These are phyloP conservation scores for Oenanthe melanoleuca DNA, from an alignment of 2,113 vertebrate species.

Conservation along the genomic window DNA sequence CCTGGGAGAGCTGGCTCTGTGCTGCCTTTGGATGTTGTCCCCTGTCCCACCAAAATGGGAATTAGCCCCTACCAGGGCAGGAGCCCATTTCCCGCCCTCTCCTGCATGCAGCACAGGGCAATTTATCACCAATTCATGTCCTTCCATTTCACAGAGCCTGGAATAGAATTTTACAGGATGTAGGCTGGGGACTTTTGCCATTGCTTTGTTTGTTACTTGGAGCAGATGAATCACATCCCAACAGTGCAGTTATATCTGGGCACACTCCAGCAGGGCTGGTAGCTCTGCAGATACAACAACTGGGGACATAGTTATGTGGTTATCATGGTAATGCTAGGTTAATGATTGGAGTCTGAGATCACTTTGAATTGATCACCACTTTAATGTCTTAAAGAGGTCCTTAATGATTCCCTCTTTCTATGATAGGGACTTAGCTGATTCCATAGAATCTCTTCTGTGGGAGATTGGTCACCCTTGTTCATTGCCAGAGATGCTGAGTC, in stretches of 20 bases:
- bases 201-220: neutral
- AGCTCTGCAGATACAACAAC: neutral
- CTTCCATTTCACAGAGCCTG: neutral
- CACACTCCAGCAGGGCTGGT: neutral
- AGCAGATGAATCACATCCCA: neutral
- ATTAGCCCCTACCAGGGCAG: neutral
- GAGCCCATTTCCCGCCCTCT: neutral
- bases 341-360: neutral
- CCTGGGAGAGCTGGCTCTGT: neutral
- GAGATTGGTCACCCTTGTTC: neutral
- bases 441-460: neutral
- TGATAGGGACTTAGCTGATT: neutral
- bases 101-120: accelerated
- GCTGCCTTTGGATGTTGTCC: neutral
- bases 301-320: neutral
- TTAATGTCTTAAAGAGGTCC: neutral
- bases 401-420: neutral
- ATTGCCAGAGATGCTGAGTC: neutral
- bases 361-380: neutral
- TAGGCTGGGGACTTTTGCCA: neutral
- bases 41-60: neutral
- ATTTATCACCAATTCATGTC: neutral
- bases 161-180: neutral
- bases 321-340: neutral
- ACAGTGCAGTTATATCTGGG: accelerated